Evolutionary conservation across 2,113 vertebrate species (phyloP).

Genomic region (Amblyopsis rosae): DNA sequence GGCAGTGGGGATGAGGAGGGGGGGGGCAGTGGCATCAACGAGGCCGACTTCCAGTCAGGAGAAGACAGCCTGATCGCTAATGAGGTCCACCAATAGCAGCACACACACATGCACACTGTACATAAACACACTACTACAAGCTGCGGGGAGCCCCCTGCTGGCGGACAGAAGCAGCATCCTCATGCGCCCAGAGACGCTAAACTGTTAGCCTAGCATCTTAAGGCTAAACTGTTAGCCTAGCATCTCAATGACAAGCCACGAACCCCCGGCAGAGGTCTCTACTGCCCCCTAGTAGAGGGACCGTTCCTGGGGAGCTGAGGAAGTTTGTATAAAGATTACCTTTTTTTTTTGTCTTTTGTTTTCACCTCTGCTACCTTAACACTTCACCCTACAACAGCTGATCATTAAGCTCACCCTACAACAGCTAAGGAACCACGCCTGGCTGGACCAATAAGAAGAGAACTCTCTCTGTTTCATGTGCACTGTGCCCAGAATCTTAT

Average conservation of each 20-base stretch:
- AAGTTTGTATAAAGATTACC: neutral
- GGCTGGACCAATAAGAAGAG: constrained; percentile 33
- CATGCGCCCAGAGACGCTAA: neutral
- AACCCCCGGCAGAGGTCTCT: no score
- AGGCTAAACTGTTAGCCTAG: no score
- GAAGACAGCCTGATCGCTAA: constrained; percentile 99
- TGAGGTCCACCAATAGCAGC: constrained; percentile 84
- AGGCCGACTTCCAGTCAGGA: constrained; percentile 96
- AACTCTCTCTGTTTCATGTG: constrained; percentile 21
- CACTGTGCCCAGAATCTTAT: constrained; percentile 23
- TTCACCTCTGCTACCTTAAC: constrained; percentile 57
- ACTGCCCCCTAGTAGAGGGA: neutral
- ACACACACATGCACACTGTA: constrained; percentile 55
- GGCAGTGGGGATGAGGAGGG: constrained; percentile 86
- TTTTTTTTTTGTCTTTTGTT: constrained; percentile 3
- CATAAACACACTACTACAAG: constrained; percentile 46
- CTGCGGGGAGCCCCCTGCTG: no score
- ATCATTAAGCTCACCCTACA: constrained; percentile 6
- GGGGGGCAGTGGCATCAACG: constrained; percentile 85
- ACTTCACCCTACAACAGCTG: neutral
- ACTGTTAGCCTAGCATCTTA: neutral
- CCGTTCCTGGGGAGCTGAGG: neutral
- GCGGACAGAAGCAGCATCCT: no score
- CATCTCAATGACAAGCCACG: no score
- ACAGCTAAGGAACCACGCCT: constrained; percentile 5